Evolutionary conservation across 2,888 invertebrate species (phyloP).

Genomic region (Lasioglossum calceatum): DNA sequence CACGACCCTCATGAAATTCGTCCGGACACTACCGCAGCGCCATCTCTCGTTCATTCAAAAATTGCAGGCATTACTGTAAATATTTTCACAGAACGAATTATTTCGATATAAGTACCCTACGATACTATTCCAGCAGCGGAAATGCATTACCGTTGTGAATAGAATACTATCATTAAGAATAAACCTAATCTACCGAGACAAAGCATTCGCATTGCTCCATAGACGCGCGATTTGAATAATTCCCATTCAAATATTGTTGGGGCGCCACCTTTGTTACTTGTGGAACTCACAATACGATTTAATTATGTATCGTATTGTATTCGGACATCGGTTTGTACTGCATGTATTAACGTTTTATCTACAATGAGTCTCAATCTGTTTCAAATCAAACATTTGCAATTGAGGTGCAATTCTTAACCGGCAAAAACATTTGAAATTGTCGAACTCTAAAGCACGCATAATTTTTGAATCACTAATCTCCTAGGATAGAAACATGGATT

Average conservation of each 20-base stretch:
- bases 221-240: not conserved
- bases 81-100: not conserved
- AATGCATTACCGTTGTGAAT: not conserved
- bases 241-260: not conserved
- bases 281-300: not conserved
- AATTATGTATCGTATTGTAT: not conserved
- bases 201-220: not conserved
- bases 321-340: not conserved
- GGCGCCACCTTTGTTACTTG: not conserved
- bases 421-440: no score
- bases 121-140: not conserved
- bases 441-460: no score
- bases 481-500: no score
- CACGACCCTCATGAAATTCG: not conserved
- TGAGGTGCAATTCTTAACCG: no score
- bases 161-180: not conserved
- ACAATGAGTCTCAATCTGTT: not conserved
- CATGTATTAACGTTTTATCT: not conserved
- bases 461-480: no score
- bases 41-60: not conserved
- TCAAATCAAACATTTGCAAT: not conserved
- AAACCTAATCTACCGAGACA: not conserved
- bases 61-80: not conserved
- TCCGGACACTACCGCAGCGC: slow-evolving; percentile 1
- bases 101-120: no score